Evolutionary conservation across 2,888 invertebrate species (phyloP).

Genomic region (Disparrhopalites patrizii): DNA sequence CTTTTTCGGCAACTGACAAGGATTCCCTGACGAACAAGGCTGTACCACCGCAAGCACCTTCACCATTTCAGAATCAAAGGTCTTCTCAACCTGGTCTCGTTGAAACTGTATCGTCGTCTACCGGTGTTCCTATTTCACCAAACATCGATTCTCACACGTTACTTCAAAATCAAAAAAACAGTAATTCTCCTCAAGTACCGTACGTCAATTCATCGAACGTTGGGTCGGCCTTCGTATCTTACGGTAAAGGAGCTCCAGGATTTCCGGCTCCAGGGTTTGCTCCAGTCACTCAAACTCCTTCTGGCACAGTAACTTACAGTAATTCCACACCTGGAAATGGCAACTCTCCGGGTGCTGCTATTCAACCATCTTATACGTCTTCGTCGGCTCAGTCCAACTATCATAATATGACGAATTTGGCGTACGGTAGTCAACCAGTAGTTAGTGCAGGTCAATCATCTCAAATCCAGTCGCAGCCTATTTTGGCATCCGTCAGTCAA

Average conservation of each 20-base stretch:
- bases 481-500: slow-evolving; percentile 30
- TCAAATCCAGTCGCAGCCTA: slow-evolving; percentile 35
- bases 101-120: slow-evolving; percentile 14
- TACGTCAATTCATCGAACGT: slow-evolving; percentile 35
- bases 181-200: slow-evolving; percentile 31
- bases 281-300: slow-evolving; percentile 28
- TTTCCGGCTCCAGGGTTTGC: slow-evolving; percentile 47
- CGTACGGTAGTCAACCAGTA: slow-evolving; percentile 40
- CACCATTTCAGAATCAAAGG: slow-evolving; percentile 47
- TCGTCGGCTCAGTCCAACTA: slow-evolving; percentile 14
- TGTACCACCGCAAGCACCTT: slow-evolving; percentile 34
- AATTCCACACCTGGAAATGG: slow-evolving; percentile 20
- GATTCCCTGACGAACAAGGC: slow-evolving; percentile 38
- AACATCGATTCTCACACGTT: slow-evolving; percentile 25
- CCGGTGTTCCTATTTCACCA: slow-evolving; percentile 29
- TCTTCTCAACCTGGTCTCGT: slow-evolving; percentile 31
- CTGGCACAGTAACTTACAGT: slow-evolving; percentile 25
- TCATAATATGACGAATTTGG: slow-evolving; percentile 36
- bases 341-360: slow-evolving; percentile 8
- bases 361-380: slow-evolving; percentile 7
- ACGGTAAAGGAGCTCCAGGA: slow-evolving; percentile 45
- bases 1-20: slow-evolving; percentile 40
- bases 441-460: slow-evolving; percentile 36
- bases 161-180: slow-evolving; percentile 20
- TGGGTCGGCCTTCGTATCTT: slow-evolving; percentile 47